Conservation (phyloP, 2,888 invertebrate genomes). For the Athripsodes cinereus region DNA sequence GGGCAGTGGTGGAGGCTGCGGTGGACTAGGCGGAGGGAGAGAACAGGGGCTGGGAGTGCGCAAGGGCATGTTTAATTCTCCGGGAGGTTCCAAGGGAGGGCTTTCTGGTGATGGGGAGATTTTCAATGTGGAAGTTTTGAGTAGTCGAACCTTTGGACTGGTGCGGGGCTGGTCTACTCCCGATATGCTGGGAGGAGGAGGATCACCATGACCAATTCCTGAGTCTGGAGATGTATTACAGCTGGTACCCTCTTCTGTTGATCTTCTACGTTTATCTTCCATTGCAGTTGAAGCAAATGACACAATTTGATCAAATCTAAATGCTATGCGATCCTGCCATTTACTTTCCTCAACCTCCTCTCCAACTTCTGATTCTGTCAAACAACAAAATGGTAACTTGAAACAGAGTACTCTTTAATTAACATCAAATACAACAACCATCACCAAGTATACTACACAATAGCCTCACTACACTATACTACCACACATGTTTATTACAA, state of each 20-base stretch:
- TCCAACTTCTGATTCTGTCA: constrained; percentile 53
- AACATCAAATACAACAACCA: too few species aligned
- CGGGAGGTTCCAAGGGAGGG: constrained; percentile 35
- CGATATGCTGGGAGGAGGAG: constrained; percentile 39
- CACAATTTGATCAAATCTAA: constrained; percentile 88
- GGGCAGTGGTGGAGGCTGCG: constrained; percentile 31
- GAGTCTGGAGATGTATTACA: constrained; percentile 85
- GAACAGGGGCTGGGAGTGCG: constrained; percentile 24
- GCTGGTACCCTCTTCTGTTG: constrained; percentile 66
- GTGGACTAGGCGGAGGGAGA: constrained; percentile 22
- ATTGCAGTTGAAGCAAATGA: constrained; percentile 90
- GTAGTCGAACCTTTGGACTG: constrained; percentile 36
- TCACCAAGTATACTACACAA: too few species aligned
- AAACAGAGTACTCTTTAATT: too few species aligned
- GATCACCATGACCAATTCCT: constrained; percentile 71
- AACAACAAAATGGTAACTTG: not conserved
- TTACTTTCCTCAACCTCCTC: constrained; percentile 75
- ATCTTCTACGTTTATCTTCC: constrained; percentile 77
- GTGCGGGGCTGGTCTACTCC: constrained; percentile 33
- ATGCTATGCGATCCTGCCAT: constrained; percentile 91
- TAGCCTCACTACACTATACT: too few species aligned
- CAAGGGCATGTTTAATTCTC: constrained; percentile 19
- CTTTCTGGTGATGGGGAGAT: constrained; percentile 45
- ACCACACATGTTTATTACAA: too few species aligned
- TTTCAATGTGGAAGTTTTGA: constrained; percentile 39